Conservation (phyloP, 2,113 vertebrate species). For the Lagopus leucura region DNA sequence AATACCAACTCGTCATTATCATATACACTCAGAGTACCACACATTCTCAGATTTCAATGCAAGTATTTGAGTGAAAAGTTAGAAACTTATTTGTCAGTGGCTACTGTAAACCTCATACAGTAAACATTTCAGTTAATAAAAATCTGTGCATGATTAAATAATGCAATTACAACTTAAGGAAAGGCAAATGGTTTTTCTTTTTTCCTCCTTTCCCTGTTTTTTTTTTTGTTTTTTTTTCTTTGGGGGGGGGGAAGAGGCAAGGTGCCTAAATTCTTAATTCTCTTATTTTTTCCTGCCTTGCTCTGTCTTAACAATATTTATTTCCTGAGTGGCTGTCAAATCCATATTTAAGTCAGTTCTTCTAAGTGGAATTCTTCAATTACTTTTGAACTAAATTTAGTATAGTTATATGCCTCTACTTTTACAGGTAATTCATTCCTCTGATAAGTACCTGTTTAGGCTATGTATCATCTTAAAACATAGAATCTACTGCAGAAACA, state of each 20-base stretch:
- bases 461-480: background rate
- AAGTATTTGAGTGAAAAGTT: background rate
- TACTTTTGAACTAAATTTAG: background rate
- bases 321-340: background rate
- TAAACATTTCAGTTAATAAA: background rate
- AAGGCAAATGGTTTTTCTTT: background rate
- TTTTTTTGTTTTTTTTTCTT: no score
- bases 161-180: background rate
- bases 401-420: background rate
- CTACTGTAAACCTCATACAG: background rate
- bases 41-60: background rate
- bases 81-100: background rate
- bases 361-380: background rate
- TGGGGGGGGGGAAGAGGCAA: no score
- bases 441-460: background rate
- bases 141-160: background rate
- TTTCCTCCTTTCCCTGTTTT: fast-evolving
- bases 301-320: background rate
- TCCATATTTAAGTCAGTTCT: background rate
- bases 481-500: background rate
- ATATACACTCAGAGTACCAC: background rate
- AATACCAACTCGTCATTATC: background rate
- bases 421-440: background rate
- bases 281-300: background rate
- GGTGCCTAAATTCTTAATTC: background rate